These are phyloP conservation scores for Podabrus alpinus DNA, from an alignment of 2,888 invertebrate genomes.

Conservation along the genomic window DNA sequence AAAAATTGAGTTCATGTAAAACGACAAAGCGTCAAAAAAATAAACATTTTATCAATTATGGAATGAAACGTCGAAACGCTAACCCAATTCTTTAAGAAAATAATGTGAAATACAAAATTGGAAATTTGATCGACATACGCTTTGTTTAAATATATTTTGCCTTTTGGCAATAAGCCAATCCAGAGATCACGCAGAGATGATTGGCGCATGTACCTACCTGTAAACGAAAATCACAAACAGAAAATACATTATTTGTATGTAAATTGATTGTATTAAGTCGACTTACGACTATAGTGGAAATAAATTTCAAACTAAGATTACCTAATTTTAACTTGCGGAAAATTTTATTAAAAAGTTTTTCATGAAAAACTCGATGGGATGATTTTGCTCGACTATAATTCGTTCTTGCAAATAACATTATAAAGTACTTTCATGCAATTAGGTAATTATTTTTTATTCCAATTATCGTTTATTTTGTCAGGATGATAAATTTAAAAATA, in stretches of 20 bases:
- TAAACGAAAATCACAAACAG: not conserved
- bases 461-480: constrained; percentile 1
- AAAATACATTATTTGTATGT: not conserved
- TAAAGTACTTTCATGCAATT: not conserved
- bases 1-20: not conserved
- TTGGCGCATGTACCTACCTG: not conserved
- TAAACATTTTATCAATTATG: not conserved
- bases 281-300: no score
- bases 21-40: not conserved
- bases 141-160: not conserved
- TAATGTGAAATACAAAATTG: not conserved
- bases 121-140: not conserved
- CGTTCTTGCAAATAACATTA: not conserved
- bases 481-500: not conserved
- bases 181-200: not conserved
- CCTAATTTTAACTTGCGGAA: not conserved
- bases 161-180: not conserved
- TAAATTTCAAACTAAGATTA: not conserved
- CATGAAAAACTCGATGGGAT: no score
- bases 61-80: not conserved
- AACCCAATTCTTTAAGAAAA: not conserved
- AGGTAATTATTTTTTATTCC: not conserved
- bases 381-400: not conserved
- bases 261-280: not conserved
- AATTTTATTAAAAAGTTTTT: not conserved